Conservation (phyloP, 1,140 invertebrate species). For the Diprion similis region DNA sequence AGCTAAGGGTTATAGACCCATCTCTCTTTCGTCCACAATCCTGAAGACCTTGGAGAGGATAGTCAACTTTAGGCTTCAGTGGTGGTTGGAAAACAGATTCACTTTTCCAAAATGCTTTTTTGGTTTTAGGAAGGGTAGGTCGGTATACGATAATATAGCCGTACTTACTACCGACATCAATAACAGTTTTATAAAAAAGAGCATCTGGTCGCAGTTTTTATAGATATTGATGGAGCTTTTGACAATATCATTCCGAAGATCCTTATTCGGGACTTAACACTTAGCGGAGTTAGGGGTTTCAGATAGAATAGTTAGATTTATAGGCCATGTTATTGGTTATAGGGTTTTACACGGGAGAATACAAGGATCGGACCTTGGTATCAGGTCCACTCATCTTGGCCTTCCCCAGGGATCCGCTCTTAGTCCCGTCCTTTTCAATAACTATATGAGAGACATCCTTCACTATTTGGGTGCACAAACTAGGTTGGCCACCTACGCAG, state of each 20-base stretch:
- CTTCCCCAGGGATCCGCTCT: slow-evolving; percentile 23
- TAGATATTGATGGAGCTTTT: slow-evolving; percentile 25
- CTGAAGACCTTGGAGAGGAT: background rate
- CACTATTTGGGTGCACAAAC: background rate
- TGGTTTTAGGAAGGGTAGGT: background rate
- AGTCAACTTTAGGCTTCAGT: background rate
- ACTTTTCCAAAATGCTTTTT: background rate
- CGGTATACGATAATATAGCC: background rate
- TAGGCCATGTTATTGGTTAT: slow-evolving; percentile 20
- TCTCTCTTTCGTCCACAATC: background rate
- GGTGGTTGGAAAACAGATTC: background rate
- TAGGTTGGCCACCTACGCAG: slow-evolving; percentile 7
- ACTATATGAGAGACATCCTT: slow-evolving; percentile 15
- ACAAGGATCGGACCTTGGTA: background rate
- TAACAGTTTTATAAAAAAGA: background rate
- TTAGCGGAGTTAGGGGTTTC: slow-evolving; percentile 3
- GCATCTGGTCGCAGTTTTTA: background rate
- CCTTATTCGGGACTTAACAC: slow-evolving; percentile 3
- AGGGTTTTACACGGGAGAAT: slow-evolving; percentile 25
- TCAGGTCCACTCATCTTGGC: background rate
- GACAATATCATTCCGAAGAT: slow-evolving; percentile 7
- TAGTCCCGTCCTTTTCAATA: slow-evolving; percentile 22
- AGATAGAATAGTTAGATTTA: slow-evolving; percentile 16
- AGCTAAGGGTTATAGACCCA: background rate
- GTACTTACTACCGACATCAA: background rate